phyloP scores from a whole-genome alignment of 2,888 invertebrate species.

The Epistrophella euchroma region DNA sequence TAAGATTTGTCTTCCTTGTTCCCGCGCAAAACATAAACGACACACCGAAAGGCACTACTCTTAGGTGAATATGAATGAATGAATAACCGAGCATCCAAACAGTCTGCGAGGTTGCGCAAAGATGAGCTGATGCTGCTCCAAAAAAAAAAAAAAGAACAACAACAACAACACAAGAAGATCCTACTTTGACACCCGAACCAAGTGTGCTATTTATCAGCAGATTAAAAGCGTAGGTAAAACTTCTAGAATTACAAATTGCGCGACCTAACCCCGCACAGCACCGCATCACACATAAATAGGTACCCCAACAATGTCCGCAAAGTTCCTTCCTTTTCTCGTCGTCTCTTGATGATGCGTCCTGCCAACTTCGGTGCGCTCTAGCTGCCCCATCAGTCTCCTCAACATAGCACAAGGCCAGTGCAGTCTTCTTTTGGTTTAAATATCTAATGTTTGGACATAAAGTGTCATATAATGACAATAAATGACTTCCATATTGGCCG shows the following conservation, averaged over 20 bases:
- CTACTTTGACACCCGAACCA: constrained; percentile 75
- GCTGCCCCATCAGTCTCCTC: constrained; percentile 1
- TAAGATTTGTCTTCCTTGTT: constrained; percentile 45
- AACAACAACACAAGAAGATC: constrained; percentile 63
- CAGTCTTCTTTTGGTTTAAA: constrained; percentile 67
- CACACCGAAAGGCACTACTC: constrained; percentile 19
- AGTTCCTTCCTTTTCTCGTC: constrained; percentile 17
- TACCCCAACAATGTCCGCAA: constrained; percentile 10
- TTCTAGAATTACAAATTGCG: constrained; percentile 71
- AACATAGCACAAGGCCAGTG: constrained; percentile 4
- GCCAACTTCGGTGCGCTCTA: background rate
- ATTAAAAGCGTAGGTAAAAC: constrained; percentile 76
- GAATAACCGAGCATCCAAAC: constrained; percentile 38
- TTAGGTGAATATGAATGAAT: background rate
- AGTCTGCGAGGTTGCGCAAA: constrained; percentile 43
- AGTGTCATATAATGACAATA: constrained; percentile 77
- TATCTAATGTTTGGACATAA: constrained; percentile 77
- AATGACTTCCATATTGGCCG: constrained; percentile 76
- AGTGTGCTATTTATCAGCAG: constrained; percentile 76
- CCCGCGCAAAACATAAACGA: constrained; percentile 3
- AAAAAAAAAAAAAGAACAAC: constrained; percentile 51
- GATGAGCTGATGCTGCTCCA: constrained; percentile 49
- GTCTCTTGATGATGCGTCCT: background rate
- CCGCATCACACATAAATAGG: constrained; percentile 15
- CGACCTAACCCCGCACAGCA: constrained; percentile 58